Base-by-base conservation (phyloP, 2,113 vertebrate species). In the Apistogramma diplotaenia region DNA sequence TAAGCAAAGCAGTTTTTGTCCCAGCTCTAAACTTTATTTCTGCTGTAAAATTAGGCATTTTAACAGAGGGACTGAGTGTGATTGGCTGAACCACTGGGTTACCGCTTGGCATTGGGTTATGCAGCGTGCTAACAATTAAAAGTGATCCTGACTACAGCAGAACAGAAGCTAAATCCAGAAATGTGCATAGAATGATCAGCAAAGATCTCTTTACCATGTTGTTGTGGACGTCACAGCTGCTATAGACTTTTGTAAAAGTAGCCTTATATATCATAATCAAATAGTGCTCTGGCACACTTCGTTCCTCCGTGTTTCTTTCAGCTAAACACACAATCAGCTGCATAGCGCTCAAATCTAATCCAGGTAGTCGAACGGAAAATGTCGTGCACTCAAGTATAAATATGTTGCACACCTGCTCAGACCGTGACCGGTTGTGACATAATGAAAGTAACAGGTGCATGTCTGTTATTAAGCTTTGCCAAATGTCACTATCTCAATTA, bases 361-460 rank as follows among this genome's bases (percentile, higher is more conserved):
- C 65, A 73, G 25, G 43, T 27, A 29, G 43, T 25, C 35, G 9
- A 37, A 59, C 5, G 7, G 8, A 33, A 72, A 61, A 57, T 51
- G 6, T 4, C 53, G 37, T 59, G 16, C 18, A 25, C 31, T 80
- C 23, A 55, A 40, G 71, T 60, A 67, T 21, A 81, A 83, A 54
- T 5, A 1, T 12, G 62, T 56, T 43, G 53, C 27, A 19, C 18
- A 74, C 23, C 80, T 73, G 59, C 72, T 85, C 37, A 79, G 77
- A 70, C 54, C 40, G 55, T 23, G 77, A 74, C 40, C 27, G 12
- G 65, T 8, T 51, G 62, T 81, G 87, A 87, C 81, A 70, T 81
- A 86, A 89, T 81, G 65, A 81, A 74, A 78, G 67, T 51, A 83
- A 74, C 90, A 89, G 85, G 83, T 91, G 87, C 29, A 15, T 0